Evolutionary conservation across 2,113 vertebrate genomes (phyloP).

Genomic region (Apaloderma vittatum): DNA sequence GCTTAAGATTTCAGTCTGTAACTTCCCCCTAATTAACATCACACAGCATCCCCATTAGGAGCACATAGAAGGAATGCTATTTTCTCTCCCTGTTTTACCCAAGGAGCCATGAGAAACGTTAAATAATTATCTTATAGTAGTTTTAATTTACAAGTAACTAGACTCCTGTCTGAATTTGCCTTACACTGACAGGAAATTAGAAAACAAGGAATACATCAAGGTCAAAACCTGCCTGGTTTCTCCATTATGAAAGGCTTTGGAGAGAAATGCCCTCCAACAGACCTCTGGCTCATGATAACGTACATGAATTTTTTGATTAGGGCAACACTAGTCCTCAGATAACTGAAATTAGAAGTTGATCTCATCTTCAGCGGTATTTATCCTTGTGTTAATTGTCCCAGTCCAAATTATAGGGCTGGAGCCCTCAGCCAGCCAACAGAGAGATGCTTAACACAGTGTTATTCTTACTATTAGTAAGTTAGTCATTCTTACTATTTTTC

Average conservation of each 20-base stretch:
- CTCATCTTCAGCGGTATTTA: slow-evolving; percentile 11
- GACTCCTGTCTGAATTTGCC: neutral
- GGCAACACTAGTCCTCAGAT: neutral
- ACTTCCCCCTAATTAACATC: slow-evolving; percentile 28
- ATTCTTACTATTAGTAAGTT: neutral
- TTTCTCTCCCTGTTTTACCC: neutral
- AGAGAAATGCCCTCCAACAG: neutral
- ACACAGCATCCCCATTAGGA: neutral
- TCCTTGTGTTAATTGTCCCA: neutral
- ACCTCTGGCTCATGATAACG: neutral
- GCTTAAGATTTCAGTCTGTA: slow-evolving; percentile 15
- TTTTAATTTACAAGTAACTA: slow-evolving; percentile 3
- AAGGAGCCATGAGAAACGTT: neutral
- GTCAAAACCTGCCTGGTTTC: neutral
- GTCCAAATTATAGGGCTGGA: neutral
- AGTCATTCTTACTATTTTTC: neutral
- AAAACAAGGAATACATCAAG: neutral
- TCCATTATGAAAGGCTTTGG: neutral
- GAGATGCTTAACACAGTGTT: neutral
- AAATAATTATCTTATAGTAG: neutral
- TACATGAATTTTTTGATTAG: neutral
- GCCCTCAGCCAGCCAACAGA: neutral
- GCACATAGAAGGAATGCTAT: neutral
- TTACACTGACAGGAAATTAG: neutral
- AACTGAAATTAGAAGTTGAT: slow-evolving; percentile 36